Base-by-base conservation (phyloP, 2,113 vertebrate genomes). In the Nematolebias whitei region DNA sequence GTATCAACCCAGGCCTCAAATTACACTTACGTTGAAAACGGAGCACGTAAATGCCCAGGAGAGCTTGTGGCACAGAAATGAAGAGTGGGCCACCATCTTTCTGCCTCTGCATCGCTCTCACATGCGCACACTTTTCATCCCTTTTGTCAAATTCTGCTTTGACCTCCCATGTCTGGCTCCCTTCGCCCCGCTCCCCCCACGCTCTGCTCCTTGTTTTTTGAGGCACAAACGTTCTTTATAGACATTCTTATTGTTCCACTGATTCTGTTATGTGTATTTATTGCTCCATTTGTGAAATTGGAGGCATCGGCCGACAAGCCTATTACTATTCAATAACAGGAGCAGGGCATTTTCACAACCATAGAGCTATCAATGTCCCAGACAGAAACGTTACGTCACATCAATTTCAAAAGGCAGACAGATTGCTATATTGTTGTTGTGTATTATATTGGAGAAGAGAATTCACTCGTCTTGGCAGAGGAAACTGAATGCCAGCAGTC, bases 1-100 rank as follows among this genome's bases (percentile, higher is more conserved):
- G 87, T 86, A 89, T 93, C 91, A 92, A 90, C 77, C 82, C 86
- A 76, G 66, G 80, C 85, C 89, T 93, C 89, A 89, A 89, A 92
- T 93, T 93, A 92, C 92, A 91, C 91, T 89, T 90, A 88, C 88
- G 88, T 90, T 85, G 90, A 90, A 92, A 93, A 90, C 87, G 71
- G 87, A 92, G 90, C 83, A 87, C 77, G 87, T 79, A 72, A 86
- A 91, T 84, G 87, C 92, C 91, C 92, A 80, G 71, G 87, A 92
- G 91, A 92, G 87, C 85, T 86, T 77, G 86, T 91, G 89, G 89
- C 91, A 92, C 91, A 92, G 88, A 91, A 91, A 92, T 86, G 74
- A 88, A 87, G 87, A 86, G 86, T 85, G 86, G 83, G 83, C 82
- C 87, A 84, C 85, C 77, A 67, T 81, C 77, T 74, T 60, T 76